Conservation (phyloP, 2,797 vertebrate genomes). For the Sebastes minor region DNA sequence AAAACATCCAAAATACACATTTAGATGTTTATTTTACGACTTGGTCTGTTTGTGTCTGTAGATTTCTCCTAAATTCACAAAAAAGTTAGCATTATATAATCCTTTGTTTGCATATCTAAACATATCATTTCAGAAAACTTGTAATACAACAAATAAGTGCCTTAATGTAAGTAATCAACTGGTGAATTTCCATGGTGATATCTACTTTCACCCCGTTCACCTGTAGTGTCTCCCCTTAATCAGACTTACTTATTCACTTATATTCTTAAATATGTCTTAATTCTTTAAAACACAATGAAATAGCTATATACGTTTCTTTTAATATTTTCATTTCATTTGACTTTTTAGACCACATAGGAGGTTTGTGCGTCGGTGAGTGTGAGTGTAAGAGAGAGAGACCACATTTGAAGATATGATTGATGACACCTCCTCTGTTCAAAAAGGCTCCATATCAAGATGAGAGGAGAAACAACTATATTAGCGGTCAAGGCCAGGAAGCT, state of each 20-base stretch:
- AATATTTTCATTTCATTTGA: not conserved
- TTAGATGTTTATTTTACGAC: no score
- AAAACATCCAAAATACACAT: no score
- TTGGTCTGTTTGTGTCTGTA: no score
- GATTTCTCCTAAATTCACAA: no score
- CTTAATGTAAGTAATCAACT: no score
- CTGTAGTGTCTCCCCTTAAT: not conserved
- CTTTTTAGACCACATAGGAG: slow-evolving; percentile 1
- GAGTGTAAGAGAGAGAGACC: not conserved
- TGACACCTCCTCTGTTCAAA: slow-evolving; percentile 32
- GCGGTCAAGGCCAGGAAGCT: slow-evolving; percentile 55
- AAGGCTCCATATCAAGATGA: slow-evolving; percentile 43
- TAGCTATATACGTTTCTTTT: not conserved
- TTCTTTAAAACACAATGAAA: not conserved
- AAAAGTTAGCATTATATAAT: no score
- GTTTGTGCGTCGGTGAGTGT: not conserved
- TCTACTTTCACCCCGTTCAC: no score
- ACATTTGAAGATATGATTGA: slow-evolving; percentile 53
- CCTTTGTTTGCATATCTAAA: no score
- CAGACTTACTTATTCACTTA: not conserved
- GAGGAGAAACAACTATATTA: slow-evolving; percentile 46
- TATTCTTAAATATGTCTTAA: not conserved
- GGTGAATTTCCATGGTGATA: no score
- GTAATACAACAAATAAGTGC: no score
- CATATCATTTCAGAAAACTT: no score